Percentiles rank a stretch among this genome's conserved stretches.
Conservation (phyloP, 2,113 vertebrate species). For the Mormyrus iriodes region DNA sequence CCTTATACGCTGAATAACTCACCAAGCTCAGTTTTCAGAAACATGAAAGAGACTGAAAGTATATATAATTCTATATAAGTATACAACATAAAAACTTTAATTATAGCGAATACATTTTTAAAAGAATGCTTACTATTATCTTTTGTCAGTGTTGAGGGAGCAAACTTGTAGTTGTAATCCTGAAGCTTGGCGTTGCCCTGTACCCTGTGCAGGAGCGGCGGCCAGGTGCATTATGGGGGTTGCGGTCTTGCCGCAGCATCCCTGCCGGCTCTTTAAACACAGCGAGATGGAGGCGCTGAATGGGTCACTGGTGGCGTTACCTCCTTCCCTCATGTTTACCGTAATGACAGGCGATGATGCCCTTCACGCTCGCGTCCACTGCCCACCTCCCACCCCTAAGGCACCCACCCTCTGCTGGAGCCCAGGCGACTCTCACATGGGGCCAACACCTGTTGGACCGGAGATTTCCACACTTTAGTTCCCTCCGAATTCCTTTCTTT, state of each 20-base stretch:
- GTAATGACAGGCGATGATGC: not conserved
- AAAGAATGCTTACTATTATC: not conserved
- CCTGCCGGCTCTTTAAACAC: not conserved
- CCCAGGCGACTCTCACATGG: not conserved
- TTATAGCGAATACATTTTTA: not conserved
- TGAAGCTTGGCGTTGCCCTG: not conserved
- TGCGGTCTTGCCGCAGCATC: not conserved
- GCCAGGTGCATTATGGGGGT: not conserved
- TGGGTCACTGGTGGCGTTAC: not conserved
- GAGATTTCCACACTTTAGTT: not conserved
- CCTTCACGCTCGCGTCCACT: not conserved
- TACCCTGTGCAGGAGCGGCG: not conserved
- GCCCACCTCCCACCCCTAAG: not conserved
- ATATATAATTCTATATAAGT: not conserved
- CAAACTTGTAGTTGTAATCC: not conserved
- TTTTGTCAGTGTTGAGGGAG: not conserved
- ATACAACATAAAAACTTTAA: not conserved
- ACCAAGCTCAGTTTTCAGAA: not conserved
- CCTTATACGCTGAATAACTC: not conserved
- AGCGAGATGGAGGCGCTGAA: not conserved
- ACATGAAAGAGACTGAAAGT: not conserved
- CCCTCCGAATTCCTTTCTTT: not conserved
- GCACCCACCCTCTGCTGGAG: not conserved
- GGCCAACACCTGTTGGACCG: not conserved
- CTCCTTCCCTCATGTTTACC: conserved; percentile 7